Conservation (phyloP, 2,797 vertebrate species). For the Xenops minutus region DNA sequence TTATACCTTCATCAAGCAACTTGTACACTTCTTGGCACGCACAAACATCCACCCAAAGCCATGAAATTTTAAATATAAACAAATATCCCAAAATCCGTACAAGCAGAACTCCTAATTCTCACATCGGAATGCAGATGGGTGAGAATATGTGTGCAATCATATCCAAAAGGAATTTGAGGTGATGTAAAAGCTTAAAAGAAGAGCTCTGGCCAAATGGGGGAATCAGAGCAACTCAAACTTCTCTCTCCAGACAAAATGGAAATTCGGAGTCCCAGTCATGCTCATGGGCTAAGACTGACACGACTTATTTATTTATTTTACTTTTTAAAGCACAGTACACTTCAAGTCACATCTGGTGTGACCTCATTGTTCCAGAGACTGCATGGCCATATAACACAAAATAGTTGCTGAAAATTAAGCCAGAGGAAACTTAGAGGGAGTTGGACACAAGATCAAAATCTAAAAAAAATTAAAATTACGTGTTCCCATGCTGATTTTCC, state of each 20-base stretch:
- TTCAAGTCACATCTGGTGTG: background rate
- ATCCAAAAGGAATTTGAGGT: conserved; percentile 4
- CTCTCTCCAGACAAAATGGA: background rate
- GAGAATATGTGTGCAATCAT: background rate
- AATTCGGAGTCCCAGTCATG: background rate
- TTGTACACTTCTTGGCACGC: background rate
- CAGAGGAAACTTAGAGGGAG: background rate
- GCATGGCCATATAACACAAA: background rate
- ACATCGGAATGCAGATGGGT: conserved; percentile 32
- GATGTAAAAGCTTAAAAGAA: background rate
- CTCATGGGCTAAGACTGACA: background rate
- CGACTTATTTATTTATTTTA: background rate
- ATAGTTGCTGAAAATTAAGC: background rate
- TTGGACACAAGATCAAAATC: background rate
- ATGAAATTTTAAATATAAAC: conserved; percentile 56
- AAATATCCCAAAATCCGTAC: conserved; percentile 34
- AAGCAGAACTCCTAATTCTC: conserved; percentile 28
- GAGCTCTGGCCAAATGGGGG: background rate
- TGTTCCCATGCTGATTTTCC: background rate
- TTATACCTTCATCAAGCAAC: conserved; percentile 6
- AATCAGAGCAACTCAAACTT: background rate
- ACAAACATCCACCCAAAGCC: conserved; percentile 28
- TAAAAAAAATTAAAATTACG: background rate
- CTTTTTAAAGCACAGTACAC: background rate
- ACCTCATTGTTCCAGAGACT: background rate